Percentiles rank a stretch among this genome's conserved stretches.
Conservation (phyloP, 1,140 invertebrate species). For the Melitaea cinxia region DNA sequence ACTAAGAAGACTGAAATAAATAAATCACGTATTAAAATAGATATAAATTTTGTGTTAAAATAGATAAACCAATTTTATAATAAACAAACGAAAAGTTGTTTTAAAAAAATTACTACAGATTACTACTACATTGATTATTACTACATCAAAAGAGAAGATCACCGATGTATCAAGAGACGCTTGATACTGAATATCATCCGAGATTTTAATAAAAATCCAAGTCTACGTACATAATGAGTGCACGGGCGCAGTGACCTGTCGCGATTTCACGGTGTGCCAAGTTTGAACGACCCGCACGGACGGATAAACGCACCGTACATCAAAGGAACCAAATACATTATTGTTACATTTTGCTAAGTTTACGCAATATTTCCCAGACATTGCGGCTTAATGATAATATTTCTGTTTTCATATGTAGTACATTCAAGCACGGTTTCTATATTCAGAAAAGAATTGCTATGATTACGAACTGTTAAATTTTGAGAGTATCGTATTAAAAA, state of each 20-base stretch:
- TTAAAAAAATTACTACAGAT: no score
- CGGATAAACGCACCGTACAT: slow-evolving; percentile 30
- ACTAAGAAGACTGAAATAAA: no score
- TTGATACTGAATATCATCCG: not conserved
- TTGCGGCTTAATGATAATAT: not conserved
- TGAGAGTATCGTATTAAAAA: no score
- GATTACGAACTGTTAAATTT: no score
- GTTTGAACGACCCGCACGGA: slow-evolving; percentile 28
- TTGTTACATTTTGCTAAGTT: slow-evolving; percentile 24
- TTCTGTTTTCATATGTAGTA: not conserved
- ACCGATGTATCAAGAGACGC: not conserved
- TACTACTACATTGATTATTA: no score
- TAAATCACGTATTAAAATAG: no score
- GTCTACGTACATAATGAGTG: slow-evolving; percentile 45
- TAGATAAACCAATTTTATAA: no score
- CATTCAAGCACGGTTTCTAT: no score
- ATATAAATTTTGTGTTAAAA: no score
- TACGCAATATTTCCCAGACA: slow-evolving; percentile 7
- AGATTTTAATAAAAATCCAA: slow-evolving; percentile 35
- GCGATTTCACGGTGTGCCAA: slow-evolving; percentile 47
- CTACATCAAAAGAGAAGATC: not conserved
- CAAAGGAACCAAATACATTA: slow-evolving; percentile 28
- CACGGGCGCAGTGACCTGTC: slow-evolving; percentile 58
- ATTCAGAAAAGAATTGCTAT: no score
- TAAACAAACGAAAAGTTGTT: no score